Evolutionary conservation across 2,113 vertebrate genomes (phyloP), one percentile per base, ranked within the genome.

Genomic region (Tympanuchus pallidicinctus): DNA sequence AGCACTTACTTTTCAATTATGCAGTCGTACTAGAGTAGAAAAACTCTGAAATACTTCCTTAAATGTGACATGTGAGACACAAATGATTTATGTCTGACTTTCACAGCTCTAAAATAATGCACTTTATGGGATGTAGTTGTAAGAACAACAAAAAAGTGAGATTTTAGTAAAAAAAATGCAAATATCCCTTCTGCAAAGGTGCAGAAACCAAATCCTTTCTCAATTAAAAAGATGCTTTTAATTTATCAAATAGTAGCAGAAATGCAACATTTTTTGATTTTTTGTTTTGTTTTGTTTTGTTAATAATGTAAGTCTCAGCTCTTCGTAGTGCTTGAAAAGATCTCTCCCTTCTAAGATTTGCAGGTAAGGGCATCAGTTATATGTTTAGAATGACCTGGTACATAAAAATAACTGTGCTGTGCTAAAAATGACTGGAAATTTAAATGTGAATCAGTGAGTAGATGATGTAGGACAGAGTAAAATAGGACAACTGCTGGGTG

Each of bases 1-100:
- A 97, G 83, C 84, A 96, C 92, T 96, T 91, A 81, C 86, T 97
- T 96, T 96, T 96, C 95, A 93, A 90, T 97, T 95, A 96, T 63
- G 67, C 91, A 94, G 95, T 94, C 89, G 93, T 47, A 84, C 92
- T 76, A 91, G 61, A 79, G 79, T 90, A 87, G 81, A 94, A 97
- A 92, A 96, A 82, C 32, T 25, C 90, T 96, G 91, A 81, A 93
- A 82, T 69, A 82, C 86, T 89, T 94, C 88, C 81, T 96, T 93
- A 92, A 81, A 96, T 91, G 82, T 96, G 91, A 95, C 88, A 96
- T 83, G 73, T 88, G 93, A 95, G 93, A 89, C 66, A 80, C 56
- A 60, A 79, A 78, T 95, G 95, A 97, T 96, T 97, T 97, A 95
- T 85, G 50, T 87, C 77, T 82, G 89, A 94, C 90, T 90, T 96